A percentile compares a stretch with the other conserved stretches of the same genome.
phyloP scores from a whole-genome alignment of 2,797 vertebrate genomes.

The Nasua narica region DNA sequence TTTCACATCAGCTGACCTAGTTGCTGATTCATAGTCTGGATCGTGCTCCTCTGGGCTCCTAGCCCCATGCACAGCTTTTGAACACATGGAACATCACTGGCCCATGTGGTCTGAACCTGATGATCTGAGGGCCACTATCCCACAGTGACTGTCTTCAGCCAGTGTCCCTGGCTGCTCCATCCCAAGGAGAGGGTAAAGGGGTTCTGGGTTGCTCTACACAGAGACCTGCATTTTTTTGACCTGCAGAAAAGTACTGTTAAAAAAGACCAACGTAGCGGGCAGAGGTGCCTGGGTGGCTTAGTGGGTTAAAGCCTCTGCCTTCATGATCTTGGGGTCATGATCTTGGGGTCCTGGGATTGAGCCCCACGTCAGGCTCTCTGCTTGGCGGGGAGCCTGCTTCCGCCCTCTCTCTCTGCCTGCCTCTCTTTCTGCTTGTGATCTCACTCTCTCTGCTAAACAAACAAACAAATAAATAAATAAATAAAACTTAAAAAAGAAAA shows the following conservation, averaged over 20 bases:
- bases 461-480: too few relatives aligned
- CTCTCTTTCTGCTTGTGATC: too few relatives aligned
- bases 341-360: too few relatives aligned
- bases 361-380: too few relatives aligned
- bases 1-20: neutral
- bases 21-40: neutral
- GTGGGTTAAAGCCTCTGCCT: too few relatives aligned
- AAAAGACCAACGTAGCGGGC: neutral
- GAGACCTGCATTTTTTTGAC: neutral
- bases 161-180: neutral
- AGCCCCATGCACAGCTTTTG: neutral
- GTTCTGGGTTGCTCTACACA: neutral
- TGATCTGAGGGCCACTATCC: neutral
- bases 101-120: neutral
- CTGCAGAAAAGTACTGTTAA: neutral
- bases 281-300: too few relatives aligned
- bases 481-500: too few relatives aligned
- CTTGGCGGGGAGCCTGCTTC: too few relatives aligned
- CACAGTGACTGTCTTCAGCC: neutral
- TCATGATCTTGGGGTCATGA: too few relatives aligned
- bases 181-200: neutral
- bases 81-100: rapidly evolving
- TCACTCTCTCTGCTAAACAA: too few relatives aligned
- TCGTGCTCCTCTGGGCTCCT: neutral
- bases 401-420: too few relatives aligned